Evolutionary conservation across 2,113 vertebrate genomes (phyloP).

Genomic region (Oryctolagus cuniculus): DNA sequence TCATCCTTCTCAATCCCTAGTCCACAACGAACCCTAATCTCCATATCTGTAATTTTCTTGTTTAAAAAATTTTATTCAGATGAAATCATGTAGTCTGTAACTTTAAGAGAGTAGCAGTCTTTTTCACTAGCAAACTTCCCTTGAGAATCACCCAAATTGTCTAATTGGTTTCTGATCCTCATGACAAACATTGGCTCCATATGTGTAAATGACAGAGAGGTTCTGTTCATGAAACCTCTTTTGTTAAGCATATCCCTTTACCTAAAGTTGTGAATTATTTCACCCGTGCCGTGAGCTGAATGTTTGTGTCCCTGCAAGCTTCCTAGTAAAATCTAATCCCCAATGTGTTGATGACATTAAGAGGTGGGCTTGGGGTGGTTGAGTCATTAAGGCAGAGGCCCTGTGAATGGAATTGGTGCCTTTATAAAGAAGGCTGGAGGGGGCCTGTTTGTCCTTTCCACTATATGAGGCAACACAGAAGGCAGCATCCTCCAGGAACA

Average conservation of each 20-base stretch:
- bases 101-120: neutral
- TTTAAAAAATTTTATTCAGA: slow-evolving; percentile 48
- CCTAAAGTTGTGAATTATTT: slow-evolving; percentile 11
- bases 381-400: too few relatives aligned
- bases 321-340: neutral
- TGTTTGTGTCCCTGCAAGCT: neutral
- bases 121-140: neutral
- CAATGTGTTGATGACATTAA: neutral
- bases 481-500: fast-evolving
- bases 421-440: neutral
- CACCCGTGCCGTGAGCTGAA: neutral
- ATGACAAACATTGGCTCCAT: neutral
- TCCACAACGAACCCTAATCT: neutral
- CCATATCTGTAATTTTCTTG: neutral
- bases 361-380: neutral
- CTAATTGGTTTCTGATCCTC: neutral
- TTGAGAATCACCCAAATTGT: neutral
- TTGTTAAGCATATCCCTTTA: neutral
- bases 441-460: neutral
- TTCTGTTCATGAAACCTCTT: slow-evolving; percentile 34
- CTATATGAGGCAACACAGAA: neutral
- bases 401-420: neutral
- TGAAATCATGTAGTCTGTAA: neutral
- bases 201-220: neutral
- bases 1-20: neutral